phyloP scores from a whole-genome alignment of 2,113 vertebrate species.

The Oreotrochilus melanogaster region DNA sequence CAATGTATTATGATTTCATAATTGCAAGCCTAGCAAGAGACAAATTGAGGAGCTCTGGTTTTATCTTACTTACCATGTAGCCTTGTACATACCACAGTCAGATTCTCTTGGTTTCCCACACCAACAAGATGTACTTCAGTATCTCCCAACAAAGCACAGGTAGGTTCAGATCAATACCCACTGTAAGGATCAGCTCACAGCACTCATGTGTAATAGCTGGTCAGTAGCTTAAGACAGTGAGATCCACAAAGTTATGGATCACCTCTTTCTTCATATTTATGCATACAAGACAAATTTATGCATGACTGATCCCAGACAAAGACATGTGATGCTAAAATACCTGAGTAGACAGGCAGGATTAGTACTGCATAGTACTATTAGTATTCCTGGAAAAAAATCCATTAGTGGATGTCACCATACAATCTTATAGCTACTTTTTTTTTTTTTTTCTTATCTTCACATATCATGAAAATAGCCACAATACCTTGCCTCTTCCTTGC shows the following conservation, averaged over 20 bases:
- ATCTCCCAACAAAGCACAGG: not conserved
- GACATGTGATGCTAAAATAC: not conserved
- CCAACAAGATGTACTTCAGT: not conserved
- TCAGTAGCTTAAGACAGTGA: not conserved
- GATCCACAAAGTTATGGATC: not conserved
- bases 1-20: not conserved
- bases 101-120: not conserved
- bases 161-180: not conserved
- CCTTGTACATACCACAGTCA: not conserved
- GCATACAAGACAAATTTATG: not conserved
- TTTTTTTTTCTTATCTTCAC: not conserved
- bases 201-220: rapidly evolving
- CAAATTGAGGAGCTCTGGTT: not conserved
- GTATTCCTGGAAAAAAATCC: not conserved
- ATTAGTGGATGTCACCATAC: not conserved
- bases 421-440: rapidly evolving
- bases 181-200: not conserved
- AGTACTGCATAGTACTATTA: not conserved
- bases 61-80: not conserved
- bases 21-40: not conserved
- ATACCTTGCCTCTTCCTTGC: not conserved
- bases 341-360: not conserved
- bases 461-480: not conserved
- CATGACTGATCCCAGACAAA: not conserved
- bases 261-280: not conserved